Evolutionary conservation across 2,113 vertebrate species (phyloP).

Genomic region (Triplophysa tibetana): DNA sequence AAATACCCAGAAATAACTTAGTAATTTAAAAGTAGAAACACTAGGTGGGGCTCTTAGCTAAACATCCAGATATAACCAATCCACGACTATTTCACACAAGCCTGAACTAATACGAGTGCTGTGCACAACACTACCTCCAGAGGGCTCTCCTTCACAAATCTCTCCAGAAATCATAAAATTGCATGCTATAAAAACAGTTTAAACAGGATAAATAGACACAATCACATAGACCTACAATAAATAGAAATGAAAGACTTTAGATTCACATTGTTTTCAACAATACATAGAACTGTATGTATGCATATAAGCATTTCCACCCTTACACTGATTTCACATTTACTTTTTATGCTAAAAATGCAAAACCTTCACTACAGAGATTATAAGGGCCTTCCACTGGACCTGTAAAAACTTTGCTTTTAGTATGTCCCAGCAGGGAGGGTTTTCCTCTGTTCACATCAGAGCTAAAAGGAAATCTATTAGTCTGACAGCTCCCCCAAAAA

Average conservation of each 20-base stretch:
- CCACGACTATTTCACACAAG: background rate
- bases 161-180: background rate
- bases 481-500: conserved; percentile 49
- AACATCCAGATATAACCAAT: background rate
- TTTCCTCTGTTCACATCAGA: conserved; percentile 37
- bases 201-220: too few species aligned
- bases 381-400: background rate
- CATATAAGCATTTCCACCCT: too few species aligned
- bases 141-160: background rate
- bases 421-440: conserved; percentile 38
- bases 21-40: background rate
- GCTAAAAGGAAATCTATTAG: conserved; percentile 42
- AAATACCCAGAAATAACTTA: background rate
- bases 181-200: background rate
- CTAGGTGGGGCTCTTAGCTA: background rate
- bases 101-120: background rate
- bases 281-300: too few species aligned
- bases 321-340: too few species aligned
- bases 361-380: background rate
- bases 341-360: background rate
- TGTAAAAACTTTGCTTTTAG: conserved; percentile 51
- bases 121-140: background rate
- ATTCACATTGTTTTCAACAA: too few species aligned
- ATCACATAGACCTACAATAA: too few species aligned
- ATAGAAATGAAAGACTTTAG: too few species aligned